These are phyloP conservation scores for Gorsachius goisagi DNA, from an alignment of 2,113 vertebrate species.

Conservation along the genomic window DNA sequence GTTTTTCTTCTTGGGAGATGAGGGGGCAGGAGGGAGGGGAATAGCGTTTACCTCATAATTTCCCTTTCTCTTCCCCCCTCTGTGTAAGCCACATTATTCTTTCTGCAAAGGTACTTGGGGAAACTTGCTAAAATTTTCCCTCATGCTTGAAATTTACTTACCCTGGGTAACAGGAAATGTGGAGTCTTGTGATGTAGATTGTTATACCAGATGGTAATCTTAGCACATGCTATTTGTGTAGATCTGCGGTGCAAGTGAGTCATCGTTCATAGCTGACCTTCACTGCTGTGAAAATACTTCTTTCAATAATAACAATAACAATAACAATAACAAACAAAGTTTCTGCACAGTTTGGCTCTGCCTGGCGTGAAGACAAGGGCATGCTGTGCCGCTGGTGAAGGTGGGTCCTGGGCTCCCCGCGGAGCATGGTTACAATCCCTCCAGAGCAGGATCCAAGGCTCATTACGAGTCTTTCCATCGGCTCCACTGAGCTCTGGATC, in stretches of 20 bases:
- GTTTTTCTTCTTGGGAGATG: conserved; percentile 60
- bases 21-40: conserved; percentile 50
- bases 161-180: conserved; percentile 85
- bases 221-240: conserved; percentile 81
- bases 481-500: conserved; percentile 31
- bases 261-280: conserved; percentile 72
- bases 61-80: conserved; percentile 66
- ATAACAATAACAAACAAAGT: conserved; percentile 44
- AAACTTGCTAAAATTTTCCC: conserved; percentile 87
- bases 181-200: conserved; percentile 85
- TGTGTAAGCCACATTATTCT: conserved; percentile 73
- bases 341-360: background rate
- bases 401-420: background rate
- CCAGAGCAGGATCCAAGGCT: background rate
- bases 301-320: conserved; percentile 54
- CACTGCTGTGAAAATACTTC: conserved; percentile 67
- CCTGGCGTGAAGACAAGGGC: background rate
- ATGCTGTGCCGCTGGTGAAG: background rate
- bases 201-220: conserved; percentile 85
- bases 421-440: background rate
- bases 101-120: conserved; percentile 80
- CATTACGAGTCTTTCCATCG: conserved; percentile 30
- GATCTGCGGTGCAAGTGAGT: conserved; percentile 76
- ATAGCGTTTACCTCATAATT: conserved; percentile 72
- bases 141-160: conserved; percentile 83